phyloP scores from a whole-genome alignment of 92 coral and sea anemone genomes.

The Porites cylindrica region DNA sequence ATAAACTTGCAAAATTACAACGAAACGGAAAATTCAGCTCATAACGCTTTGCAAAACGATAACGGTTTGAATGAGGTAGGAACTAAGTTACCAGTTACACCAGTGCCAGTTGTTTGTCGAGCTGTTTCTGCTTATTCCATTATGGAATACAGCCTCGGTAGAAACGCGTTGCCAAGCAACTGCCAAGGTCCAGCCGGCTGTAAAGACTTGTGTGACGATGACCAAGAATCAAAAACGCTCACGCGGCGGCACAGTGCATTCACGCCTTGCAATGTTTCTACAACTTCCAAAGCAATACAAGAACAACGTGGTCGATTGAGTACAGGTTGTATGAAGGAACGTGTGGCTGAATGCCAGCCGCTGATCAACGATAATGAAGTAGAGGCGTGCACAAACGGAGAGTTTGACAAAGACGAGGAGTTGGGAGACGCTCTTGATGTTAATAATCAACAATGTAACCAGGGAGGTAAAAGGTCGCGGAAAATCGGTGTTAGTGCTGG shows the following conservation, averaged over 20 bases:
- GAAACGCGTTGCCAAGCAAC: conserved; percentile 2
- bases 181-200: background rate
- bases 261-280: conserved; percentile 1
- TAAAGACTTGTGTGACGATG: background rate
- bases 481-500: conserved; percentile 14
- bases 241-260: conserved; percentile 43
- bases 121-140: conserved; percentile 35
- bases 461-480: conserved; percentile 7
- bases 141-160: conserved; percentile 35
- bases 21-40: background rate
- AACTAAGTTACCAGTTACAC: conserved; percentile 19
- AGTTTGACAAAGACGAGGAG: background rate
- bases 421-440: background rate
- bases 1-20: background rate
- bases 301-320: conserved; percentile 27
- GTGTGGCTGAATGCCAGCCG: conserved; percentile 33
- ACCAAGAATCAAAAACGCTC: background rate
- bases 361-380: conserved; percentile 25
- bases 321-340: conserved; percentile 24
- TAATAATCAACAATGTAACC: background rate
- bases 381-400: background rate
- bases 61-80: background rate
- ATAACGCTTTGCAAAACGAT: background rate
- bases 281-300: background rate
- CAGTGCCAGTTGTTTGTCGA: conserved; percentile 40